These are phyloP conservation scores for Neomorphus geoffroyi DNA, from an alignment of 2,797 vertebrate genomes.

Conservation along the genomic window DNA sequence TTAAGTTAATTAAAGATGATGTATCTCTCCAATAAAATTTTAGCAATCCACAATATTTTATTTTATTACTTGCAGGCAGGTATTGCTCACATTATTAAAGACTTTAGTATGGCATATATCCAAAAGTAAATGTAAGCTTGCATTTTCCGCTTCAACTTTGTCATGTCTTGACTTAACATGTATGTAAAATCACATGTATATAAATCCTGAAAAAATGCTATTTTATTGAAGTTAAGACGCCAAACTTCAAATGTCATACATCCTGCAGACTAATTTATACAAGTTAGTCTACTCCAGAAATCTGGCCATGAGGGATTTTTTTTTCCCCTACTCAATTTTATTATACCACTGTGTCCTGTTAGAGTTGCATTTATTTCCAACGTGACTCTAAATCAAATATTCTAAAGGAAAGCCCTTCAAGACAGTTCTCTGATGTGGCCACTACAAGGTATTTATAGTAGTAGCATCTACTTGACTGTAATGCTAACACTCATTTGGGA, in stretches of 20 bases:
- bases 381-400: neutral
- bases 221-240: neutral
- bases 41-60: neutral
- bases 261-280: neutral
- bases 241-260: neutral
- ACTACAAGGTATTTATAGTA: neutral
- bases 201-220: neutral
- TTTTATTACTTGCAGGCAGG: neutral
- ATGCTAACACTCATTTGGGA: neutral
- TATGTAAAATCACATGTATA: neutral
- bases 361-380: neutral
- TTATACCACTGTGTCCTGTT: neutral
- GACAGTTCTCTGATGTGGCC: neutral
- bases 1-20: neutral
- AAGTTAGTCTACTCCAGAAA: neutral
- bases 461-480: neutral
- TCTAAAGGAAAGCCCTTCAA: neutral
- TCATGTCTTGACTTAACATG: neutral
- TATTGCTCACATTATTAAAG: neutral
- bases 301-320: neutral
- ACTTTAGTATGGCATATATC: neutral
- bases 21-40: neutral
- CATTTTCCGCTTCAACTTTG: neutral
- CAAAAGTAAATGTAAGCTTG: neutral
- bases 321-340: neutral